Conservation (phyloP, 2,113 vertebrate species). For the Alosa alosa region DNA sequence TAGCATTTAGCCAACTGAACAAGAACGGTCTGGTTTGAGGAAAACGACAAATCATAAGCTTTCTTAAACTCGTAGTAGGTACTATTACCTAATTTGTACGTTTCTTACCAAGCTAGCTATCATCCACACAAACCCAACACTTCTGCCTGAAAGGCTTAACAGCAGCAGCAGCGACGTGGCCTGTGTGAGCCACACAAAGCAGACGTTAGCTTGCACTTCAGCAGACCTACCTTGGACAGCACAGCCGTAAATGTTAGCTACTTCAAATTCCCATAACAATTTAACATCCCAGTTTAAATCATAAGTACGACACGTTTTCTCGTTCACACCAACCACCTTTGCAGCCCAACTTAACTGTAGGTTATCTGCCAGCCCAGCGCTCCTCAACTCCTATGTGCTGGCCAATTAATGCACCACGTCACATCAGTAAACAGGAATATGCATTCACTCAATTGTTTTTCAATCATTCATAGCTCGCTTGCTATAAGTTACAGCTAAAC, state of each 20-base stretch:
- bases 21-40: background rate
- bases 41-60: background rate
- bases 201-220: conserved; percentile 43
- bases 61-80: background rate
- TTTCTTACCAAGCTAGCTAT: background rate
- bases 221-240: background rate
- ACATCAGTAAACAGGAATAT: background rate
- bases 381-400: background rate
- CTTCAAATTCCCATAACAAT: background rate
- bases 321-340: background rate
- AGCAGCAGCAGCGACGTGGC: conserved; percentile 66
- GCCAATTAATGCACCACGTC: background rate
- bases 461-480: background rate
- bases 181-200: conserved; percentile 43
- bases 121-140: background rate
- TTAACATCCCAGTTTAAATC: background rate
- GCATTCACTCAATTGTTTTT: background rate
- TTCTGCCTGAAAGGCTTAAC: background rate
- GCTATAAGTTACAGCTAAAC: background rate
- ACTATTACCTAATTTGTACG: background rate
- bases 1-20: background rate
- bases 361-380: background rate
- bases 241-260: background rate
- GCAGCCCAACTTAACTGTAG: background rate
- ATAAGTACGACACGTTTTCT: background rate